phyloP scores from a whole-genome alignment of 2,888 invertebrate species.

The Archips xylosteana region DNA sequence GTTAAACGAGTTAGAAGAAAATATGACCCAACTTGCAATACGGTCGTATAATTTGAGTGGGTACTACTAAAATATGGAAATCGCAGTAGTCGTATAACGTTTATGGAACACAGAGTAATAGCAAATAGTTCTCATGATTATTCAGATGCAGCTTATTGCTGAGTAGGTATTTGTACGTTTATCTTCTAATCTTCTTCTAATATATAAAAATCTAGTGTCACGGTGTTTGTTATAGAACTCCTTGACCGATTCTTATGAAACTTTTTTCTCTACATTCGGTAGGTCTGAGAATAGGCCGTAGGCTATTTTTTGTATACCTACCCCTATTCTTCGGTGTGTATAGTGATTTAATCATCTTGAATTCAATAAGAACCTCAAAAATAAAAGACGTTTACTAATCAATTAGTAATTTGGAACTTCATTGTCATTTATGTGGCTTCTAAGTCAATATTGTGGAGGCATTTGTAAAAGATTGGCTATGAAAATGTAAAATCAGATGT shows the following conservation, averaged over 20 bases:
- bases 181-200: no score
- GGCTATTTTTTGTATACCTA: no score
- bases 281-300: no score
- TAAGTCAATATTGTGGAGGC: not conserved
- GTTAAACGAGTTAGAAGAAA: conserved; percentile 1
- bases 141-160: not conserved
- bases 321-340: no score
- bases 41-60: not conserved
- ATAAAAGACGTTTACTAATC: no score
- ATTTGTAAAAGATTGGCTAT: not conserved
- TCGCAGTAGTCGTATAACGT: not conserved
- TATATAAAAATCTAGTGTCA: no score
- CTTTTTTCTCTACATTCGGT: no score
- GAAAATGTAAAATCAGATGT: not conserved
- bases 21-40: conserved; percentile 6
- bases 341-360: not conserved
- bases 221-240: no score
- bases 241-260: no score
- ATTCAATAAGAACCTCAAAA: no score
- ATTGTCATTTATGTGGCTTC: not conserved
- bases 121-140: not conserved
- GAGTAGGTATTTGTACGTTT: not conserved
- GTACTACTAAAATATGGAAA: not conserved
- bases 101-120: not conserved
- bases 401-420: not conserved